A percentile compares a stretch with the other conserved stretches of the same genome.
Evolutionary conservation across 2,797 vertebrate species (phyloP).

Genomic region (Eurystomus glaucurus): DNA sequence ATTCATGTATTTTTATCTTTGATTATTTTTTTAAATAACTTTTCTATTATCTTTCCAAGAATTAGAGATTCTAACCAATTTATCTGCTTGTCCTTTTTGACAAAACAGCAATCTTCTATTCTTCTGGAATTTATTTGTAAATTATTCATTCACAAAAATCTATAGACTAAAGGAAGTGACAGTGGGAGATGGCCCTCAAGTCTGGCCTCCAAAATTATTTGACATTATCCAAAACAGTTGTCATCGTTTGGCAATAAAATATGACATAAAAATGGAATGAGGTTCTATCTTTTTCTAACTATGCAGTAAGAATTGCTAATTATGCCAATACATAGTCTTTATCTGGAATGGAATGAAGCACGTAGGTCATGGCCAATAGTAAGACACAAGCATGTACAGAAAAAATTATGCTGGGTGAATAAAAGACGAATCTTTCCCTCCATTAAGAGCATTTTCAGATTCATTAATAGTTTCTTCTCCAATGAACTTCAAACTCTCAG

Average conservation of each 20-base stretch:
- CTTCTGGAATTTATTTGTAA: not conserved
- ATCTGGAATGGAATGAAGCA: not conserved
- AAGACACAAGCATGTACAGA: not conserved
- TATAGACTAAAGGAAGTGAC: not conserved
- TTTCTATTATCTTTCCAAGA: not conserved
- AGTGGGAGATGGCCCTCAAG: not conserved
- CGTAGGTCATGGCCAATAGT: not conserved
- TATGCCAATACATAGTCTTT: not conserved
- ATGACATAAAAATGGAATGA: not conserved
- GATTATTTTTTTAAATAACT: not conserved
- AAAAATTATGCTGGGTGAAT: not conserved
- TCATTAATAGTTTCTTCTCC: slow-evolving; percentile 1
- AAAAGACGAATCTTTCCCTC: not conserved
- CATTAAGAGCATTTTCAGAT: not conserved
- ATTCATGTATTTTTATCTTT: not conserved
- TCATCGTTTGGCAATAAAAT: not conserved
- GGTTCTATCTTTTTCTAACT: not conserved
- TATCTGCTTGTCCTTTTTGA: not conserved
- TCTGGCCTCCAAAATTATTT: not conserved
- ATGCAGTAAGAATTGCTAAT: not conserved
- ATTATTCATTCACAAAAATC: not conserved
- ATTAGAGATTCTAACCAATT: not conserved
- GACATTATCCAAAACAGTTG: not conserved
- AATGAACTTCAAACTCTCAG: not conserved
- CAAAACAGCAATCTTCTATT: not conserved